A percentile compares a stretch with the other conserved stretches of the same genome.
phyloP scores from a whole-genome alignment of 2,888 invertebrate species.

The Hipparchia sbordonii region DNA sequence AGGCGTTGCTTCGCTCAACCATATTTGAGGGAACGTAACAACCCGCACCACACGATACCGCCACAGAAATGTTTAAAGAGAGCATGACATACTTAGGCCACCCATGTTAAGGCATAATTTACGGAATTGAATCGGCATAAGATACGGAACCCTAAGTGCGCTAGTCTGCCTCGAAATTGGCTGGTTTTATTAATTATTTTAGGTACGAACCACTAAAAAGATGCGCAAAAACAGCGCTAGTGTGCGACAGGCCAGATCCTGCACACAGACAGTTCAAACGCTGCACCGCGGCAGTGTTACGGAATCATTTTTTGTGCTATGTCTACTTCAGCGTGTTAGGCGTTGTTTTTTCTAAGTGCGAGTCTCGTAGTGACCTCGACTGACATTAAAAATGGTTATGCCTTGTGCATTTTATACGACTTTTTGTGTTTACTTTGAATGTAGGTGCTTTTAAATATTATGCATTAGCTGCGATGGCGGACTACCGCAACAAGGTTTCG shows the following conservation, averaged over 20 bases:
- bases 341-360: slow-evolving; percentile 64
- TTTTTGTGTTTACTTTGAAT: slow-evolving; percentile 47
- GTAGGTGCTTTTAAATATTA: slow-evolving; percentile 35
- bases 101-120: no score
- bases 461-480: background rate
- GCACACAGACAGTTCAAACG: slow-evolving; percentile 45
- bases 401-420: slow-evolving; percentile 60
- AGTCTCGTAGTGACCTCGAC: slow-evolving; percentile 74
- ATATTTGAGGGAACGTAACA: no score
- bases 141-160: no score
- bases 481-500: slow-evolving; percentile 13
- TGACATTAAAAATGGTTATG: slow-evolving; percentile 73
- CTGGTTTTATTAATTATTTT: background rate
- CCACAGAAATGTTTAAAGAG: no score
- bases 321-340: slow-evolving; percentile 73
- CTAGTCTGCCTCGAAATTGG: no score
- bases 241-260: slow-evolving; percentile 42
- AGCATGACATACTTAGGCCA: no score
- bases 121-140: no score
- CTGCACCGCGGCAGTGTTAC: slow-evolving; percentile 50
- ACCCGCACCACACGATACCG: no score
- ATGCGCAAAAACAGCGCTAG: slow-evolving; percentile 28
- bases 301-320: slow-evolving; percentile 68
- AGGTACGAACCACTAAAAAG: slow-evolving; percentile 16
- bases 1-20: no score